phyloP scores from a whole-genome alignment of 2,113 vertebrate species.

The Hippocampus comes region DNA sequence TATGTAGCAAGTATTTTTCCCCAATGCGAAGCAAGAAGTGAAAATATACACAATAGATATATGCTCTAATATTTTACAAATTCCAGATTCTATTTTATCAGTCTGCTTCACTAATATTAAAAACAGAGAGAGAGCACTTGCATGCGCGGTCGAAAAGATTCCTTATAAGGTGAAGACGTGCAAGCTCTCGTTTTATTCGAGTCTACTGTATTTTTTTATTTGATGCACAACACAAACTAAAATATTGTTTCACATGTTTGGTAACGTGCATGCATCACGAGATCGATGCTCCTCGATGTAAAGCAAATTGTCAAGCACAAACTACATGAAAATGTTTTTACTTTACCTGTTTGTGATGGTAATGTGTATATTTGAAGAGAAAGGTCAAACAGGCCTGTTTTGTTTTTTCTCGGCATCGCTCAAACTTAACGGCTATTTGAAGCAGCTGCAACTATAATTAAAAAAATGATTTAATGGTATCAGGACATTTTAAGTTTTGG shows the following conservation, averaged over 20 bases:
- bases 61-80: neutral
- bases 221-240: neutral
- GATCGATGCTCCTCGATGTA: neutral
- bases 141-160: neutral
- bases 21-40: constrained; percentile 16
- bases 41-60: constrained; percentile 4
- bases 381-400: constrained; percentile 1
- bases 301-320: neutral
- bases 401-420: constrained; percentile 25
- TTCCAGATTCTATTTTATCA: neutral
- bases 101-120: neutral
- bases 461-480: constrained; percentile 11
- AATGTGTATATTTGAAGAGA: neutral
- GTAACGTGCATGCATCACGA: neutral
- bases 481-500: constrained; percentile 26
- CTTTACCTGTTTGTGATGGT: constrained; percentile 9
- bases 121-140: neutral
- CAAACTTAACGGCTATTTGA: constrained; percentile 22
- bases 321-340: neutral
- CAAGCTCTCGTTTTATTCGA: neutral
- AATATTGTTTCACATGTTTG: neutral
- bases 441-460: constrained; percentile 28
- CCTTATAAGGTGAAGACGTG: neutral
- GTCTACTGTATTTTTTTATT: neutral
- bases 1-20: constrained; percentile 48